Evolutionary conservation across 2,113 vertebrate species (phyloP).

Genomic region (Laticauda laticaudata): DNA sequence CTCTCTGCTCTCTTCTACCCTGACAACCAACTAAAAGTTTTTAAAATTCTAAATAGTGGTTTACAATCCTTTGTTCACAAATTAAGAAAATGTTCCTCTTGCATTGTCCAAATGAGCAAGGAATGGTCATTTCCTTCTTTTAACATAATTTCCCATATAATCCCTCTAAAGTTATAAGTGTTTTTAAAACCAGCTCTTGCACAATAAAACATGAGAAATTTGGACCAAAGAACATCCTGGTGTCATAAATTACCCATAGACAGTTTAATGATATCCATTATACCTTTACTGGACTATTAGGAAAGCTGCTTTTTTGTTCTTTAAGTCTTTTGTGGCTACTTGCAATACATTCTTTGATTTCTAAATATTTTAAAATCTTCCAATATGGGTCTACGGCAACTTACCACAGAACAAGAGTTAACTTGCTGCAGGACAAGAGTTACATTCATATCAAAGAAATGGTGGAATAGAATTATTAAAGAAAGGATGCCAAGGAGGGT

Average conservation of each 20-base stretch:
- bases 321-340: not conserved
- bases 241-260: constrained; percentile 3
- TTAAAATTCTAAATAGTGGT: not conserved
- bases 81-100: rapidly evolving
- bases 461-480: too few species aligned
- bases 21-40: constrained; percentile 6
- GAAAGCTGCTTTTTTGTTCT: not conserved
- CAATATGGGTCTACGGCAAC: not conserved
- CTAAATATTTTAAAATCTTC: not conserved
- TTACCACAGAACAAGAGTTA: too few species aligned
- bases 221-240: constrained; percentile 58
- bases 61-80: not conserved
- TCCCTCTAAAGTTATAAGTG: constrained; percentile 22
- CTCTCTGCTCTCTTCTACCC: not conserved
- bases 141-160: constrained; percentile 24
- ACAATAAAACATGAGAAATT: constrained; percentile 47
- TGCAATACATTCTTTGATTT: not conserved
- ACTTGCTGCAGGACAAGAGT: too few species aligned
- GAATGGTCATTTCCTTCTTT: not conserved
- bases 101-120: rapidly evolving
- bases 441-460: too few species aligned
- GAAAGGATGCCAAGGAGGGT: too few species aligned
- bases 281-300: not conserved
- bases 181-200: constrained; percentile 51
- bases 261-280: constrained; percentile 15